Evolutionary conservation across 2,113 vertebrate genomes (phyloP).

Genomic region (Eulemur rufifrons): DNA sequence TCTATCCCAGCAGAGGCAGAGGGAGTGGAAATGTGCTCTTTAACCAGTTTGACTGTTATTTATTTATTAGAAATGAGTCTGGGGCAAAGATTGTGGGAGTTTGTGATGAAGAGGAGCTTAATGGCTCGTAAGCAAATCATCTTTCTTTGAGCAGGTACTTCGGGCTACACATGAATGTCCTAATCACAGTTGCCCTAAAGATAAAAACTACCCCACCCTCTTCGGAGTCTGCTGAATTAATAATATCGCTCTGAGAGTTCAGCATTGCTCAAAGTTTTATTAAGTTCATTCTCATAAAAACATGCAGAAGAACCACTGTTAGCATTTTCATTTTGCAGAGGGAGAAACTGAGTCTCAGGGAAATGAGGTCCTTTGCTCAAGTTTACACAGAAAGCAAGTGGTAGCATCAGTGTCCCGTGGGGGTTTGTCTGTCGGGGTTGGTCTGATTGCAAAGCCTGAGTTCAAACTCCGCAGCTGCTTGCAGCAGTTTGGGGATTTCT

Average conservation of each 20-base stretch:
- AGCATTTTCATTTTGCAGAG: neutral
- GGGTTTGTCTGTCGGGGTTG: neutral
- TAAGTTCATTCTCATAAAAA: neutral
- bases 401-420: neutral
- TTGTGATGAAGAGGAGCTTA: neutral
- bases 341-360: neutral
- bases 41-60: conserved; percentile 3
- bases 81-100: neutral
- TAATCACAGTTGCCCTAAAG: neutral
- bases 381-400: neutral
- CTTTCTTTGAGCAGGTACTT: conserved; percentile 3
- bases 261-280: neutral
- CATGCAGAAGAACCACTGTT: neutral
- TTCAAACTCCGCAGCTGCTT: neutral
- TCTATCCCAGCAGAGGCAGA: conserved; percentile 18
- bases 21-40: neutral
- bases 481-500: neutral
- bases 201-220: neutral
- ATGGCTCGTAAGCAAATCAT: neutral
- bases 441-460: neutral
- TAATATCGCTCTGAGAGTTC: neutral
- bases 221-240: neutral
- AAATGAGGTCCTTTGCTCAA: conserved; percentile 3
- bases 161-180: neutral
- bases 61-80: conserved; percentile 31